Conservation (phyloP, 2,888 invertebrate genomes). For the Nemurella pictetii region DNA sequence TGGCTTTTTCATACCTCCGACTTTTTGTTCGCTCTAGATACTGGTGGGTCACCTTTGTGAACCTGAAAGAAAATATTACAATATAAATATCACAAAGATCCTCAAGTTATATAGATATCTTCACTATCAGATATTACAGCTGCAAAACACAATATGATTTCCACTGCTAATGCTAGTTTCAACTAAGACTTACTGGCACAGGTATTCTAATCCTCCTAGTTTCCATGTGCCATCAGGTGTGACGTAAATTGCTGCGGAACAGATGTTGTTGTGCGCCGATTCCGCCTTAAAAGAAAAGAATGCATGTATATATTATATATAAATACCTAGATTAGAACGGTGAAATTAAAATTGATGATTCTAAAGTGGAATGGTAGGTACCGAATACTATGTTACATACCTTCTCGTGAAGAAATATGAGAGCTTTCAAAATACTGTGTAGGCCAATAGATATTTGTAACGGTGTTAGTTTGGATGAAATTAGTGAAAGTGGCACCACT, state of each 20-base stretch:
- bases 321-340: no score
- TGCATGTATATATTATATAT: no score
- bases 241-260: conserved; percentile 77
- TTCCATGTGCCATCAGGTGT: conserved; percentile 86
- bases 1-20: conserved; percentile 68
- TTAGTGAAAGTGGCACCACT: conserved; percentile 72
- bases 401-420: conserved; percentile 82
- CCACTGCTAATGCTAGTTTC: background rate
- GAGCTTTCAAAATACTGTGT: conserved; percentile 75
- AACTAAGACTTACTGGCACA: conserved; percentile 50
- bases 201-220: conserved; percentile 81
- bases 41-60: conserved; percentile 60
- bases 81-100: no score
- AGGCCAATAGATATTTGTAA: conserved; percentile 84
- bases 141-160: background rate
- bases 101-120: no score
- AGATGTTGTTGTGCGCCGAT: conserved; percentile 83
- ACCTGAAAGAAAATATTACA: conserved; percentile 58
- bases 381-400: conserved; percentile 51
- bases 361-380: no score
- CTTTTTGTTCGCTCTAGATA: conserved; percentile 40
- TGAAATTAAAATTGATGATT: no score
- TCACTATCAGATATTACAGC: no score
- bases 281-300: conserved; percentile 58
- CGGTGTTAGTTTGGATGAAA: conserved; percentile 67